These are phyloP conservation scores for Palythoa grandis DNA, from an alignment of 92 coral and sea anemone genomes.

Conservation along the genomic window DNA sequence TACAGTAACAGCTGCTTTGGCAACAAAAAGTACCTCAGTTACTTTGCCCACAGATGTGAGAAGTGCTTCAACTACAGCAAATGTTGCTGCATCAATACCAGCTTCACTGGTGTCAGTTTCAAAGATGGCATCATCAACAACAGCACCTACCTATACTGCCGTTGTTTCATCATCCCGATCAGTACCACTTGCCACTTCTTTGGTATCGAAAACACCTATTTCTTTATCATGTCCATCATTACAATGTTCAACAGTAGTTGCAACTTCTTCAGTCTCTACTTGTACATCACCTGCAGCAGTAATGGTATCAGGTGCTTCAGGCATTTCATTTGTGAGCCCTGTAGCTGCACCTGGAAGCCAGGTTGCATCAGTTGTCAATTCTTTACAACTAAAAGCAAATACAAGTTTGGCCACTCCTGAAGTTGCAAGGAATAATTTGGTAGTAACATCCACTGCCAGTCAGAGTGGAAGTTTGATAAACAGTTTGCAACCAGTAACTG, in stretches of 20 bases:
- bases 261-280: neutral
- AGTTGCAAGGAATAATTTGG: neutral
- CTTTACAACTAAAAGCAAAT: neutral
- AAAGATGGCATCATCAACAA: constrained; percentile 36
- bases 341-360: constrained; percentile 14
- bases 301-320: neutral
- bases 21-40: constrained; percentile 29
- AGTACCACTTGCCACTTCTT: constrained; percentile 8
- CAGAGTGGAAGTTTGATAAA: neutral
- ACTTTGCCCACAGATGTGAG: constrained; percentile 19
- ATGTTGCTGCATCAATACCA: constrained; percentile 28
- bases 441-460: neutral
- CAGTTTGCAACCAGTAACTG: constrained; percentile 28
- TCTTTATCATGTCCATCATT: neutral
- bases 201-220: constrained; percentile 4
- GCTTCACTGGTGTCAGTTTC: constrained; percentile 35
- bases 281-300: neutral
- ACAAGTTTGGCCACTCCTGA: neutral
- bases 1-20: neutral
- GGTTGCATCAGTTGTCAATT: neutral
- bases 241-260: neutral
- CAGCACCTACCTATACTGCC: constrained; percentile 45
- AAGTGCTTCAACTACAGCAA: constrained; percentile 16
- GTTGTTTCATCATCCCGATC: constrained; percentile 45
- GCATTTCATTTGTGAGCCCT: neutral